Base-by-base conservation (phyloP, 2,113 vertebrate species). In the Oplegnathus fasciatus region DNA sequence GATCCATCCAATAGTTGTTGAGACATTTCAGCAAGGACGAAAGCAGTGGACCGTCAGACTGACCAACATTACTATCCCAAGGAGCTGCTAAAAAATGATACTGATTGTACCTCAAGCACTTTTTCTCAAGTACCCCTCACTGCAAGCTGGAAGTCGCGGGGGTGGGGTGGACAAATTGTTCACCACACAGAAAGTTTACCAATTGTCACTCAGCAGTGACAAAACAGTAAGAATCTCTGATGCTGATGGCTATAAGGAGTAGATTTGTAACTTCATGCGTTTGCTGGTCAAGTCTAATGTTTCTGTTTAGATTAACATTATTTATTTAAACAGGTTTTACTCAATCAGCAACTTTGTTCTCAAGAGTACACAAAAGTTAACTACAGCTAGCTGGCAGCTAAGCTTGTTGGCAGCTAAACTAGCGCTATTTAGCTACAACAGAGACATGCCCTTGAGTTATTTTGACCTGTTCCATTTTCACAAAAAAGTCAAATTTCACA, bases 381-480 rank as follows among this genome's bases (percentile, higher is more conserved):
- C 9, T 11, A 44, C 9, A 13, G 42, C 11, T 44, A 44, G 42
- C 9, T 10, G 17, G 48, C 48, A 50, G 48, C 9, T 3, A 44
- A 44, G 11, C 42, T 40, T 40, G 37, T 8, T 6, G 9, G 37
- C 13, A 46, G 44, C 44, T 3, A 15, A 15, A 14, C 3, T 50
- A 15, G 48, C 5, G 6, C 48, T 50, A 50, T 20, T 50, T 50
- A 50, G 15, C 48, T 6, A 50, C 48, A 50, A 18, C 48, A 11
- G 42, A 0, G 42, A 44, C 2, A 0, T 44, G 9, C 1, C 1
- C 10, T 44, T 0, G 18, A 50, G 48, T 17, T 18, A 18, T 1
- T 50, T 18, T 50, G 17, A 20, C 48, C 17, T 6, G 28, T 6
- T 60, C 28, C 2, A 28, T 37, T 37, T 37, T 37, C 34, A 37